Base-by-base conservation (phyloP, 2,113 vertebrate genomes). In the Scomber colias region DNA sequence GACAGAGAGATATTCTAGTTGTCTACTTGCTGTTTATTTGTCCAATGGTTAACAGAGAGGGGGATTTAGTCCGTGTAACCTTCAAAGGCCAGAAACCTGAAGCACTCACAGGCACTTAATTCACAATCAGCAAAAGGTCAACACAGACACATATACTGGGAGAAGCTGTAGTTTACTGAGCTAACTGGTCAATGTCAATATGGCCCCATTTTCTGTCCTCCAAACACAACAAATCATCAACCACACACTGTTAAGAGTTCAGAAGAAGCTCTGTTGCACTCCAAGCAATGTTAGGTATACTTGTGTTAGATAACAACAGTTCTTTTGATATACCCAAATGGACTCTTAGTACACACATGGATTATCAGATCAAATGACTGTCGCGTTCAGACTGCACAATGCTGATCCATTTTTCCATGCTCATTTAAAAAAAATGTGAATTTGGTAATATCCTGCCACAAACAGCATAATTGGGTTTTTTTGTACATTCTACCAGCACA, bases 61-160 rank as follows among this genome's bases (percentile, higher is more conserved):
- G 44, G 61, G 50, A 82, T 54, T 74, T 59, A 50, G 75, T 85
- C 63, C 2, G 64, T 70, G 61, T 86, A 86, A 89, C 90, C 87
- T 91, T 91, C 83, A 86, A 89, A 87, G 85, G 78, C 82, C 83
- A 82, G 74, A 59, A 71, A 88, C 75, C 67, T 51, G 62, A 79
- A 81, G 70, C 72, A 84, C 75, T 80, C 83, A 67, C 60, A 7
- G 19, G 85, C 65, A 69, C 82, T 92, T 91, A 83, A 91, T 87
- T 87, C 30, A 79, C 86, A 90, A 91, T 91, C 84, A 87, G 83
- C 76, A 79, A 91, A 92, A 92, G 92, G 92, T 92, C 90, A 91
- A 67, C 76, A 67, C 53, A 77, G 56, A 77, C 79, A 84, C 64
- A 77, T 19, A 71, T 40, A 83, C 75, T 73, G 40, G 69, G 62